Conservation (phyloP, 1,140 invertebrate species). For the Pogonus chalceus region DNA sequence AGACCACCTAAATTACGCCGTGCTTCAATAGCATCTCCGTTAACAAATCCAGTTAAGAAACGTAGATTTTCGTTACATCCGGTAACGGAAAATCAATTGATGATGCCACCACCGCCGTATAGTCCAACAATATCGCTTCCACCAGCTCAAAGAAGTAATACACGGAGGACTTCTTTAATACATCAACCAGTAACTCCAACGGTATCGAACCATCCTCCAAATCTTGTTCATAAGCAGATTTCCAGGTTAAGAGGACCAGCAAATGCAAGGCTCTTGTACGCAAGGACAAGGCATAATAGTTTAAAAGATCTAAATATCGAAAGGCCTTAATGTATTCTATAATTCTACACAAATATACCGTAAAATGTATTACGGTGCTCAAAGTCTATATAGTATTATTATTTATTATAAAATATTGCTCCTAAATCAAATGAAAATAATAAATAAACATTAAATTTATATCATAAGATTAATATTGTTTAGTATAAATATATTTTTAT, state of each 20-base stretch:
- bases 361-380: no score
- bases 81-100: constrained; percentile 22
- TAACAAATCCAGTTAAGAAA: constrained; percentile 16
- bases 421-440: no score
- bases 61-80: constrained; percentile 40
- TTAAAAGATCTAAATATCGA: constrained; percentile 7
- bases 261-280: background rate
- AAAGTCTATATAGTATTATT: no score
- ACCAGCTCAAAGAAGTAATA: background rate
- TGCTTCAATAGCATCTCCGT: constrained; percentile 16
- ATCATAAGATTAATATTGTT: no score
- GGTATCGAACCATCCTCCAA: no score
- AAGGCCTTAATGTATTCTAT: background rate
- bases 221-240: background rate
- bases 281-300: constrained; percentile 8
- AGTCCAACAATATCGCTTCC: background rate
- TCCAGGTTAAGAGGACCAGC: background rate
- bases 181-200: background rate
- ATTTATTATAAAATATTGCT: no score
- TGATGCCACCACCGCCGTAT: constrained; percentile 11
- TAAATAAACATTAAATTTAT: no score
- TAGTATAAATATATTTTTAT: no score
- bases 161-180: background rate
- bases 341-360: no score
- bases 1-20: constrained; percentile 18